Conservation (phyloP, 2,113 vertebrate species). For the Bubo blakistoni region DNA sequence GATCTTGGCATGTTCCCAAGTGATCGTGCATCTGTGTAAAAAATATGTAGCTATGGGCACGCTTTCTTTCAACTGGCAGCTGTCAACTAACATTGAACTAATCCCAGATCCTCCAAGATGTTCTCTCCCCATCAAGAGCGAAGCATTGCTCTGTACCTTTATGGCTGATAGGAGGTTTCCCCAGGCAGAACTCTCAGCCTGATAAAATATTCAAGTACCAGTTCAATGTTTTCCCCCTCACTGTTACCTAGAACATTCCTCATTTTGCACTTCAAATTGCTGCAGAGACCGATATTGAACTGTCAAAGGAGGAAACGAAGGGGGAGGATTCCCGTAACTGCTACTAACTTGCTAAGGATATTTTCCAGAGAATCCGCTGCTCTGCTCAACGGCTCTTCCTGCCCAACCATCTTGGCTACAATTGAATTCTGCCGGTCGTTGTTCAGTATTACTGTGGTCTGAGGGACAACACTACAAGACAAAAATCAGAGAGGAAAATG, state of each 20-base stretch:
- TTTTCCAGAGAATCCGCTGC: conserved; percentile 88
- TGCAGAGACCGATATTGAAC: background rate
- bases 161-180: background rate
- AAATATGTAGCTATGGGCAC: background rate
- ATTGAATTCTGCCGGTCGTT: conserved; percentile 82
- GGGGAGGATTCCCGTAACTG: background rate
- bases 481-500: conserved; percentile 54
- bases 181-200: too few species aligned
- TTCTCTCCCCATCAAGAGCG: background rate
- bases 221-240: background rate
- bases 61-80: background rate
- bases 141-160: background rate
- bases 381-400: conserved; percentile 83
- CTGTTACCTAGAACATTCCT: background rate
- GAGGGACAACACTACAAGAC: conserved; percentile 88
- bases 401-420: conserved; percentile 81
- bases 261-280: background rate
- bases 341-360: conserved; percentile 93
- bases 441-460: conserved; percentile 97
- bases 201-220: background rate
- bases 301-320: background rate
- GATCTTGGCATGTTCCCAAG: background rate
- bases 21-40: background rate
- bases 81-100: background rate
- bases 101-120: background rate